Evolutionary conservation across 2,888 invertebrate species (phyloP), one percentile per base, ranked within the genome.

Genomic region (Eristalis arbustorum): DNA sequence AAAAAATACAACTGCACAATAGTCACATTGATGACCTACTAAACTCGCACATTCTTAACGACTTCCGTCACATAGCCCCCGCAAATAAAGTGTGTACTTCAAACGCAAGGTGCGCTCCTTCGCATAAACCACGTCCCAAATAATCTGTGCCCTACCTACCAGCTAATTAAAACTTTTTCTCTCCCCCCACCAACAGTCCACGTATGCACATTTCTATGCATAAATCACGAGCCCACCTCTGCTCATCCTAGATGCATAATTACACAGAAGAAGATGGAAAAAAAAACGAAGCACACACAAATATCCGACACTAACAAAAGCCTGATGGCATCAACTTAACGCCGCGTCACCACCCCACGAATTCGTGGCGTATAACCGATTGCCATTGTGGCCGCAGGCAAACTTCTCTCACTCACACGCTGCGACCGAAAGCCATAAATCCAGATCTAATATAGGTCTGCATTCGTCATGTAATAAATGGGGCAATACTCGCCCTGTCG

Each of bases 381-480:
- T 40, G 59, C 37, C 61, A 34, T 37, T 34, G 37, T 62, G 3
- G 11, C 57, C 22, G 11, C 23, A 31, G 28, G 28, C 63, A 18
- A n/a, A 40, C 42, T 34, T 23, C 40, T 42, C 28, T 6, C 49
- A 56, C 49, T 25, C 56, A 37, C 64, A 37, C 28, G 59, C 18
- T 72, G 31, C 56, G 49, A 49, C 63, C 67, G 59, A 59, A 62
- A 77, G 59, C 81, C 42, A 82, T 85, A 85, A 85, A 85, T 82
- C 74, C 82, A 71, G 82, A 74, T 74, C 77, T 73, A 69, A 77
- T 82, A 85, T 42, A 61, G 37, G 57, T 34, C 22, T 61, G 73
- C 77, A 37, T 37, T 37, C 11, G 4, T 4, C 37, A 13, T 37
- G 37, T 37, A 37, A 13, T 13, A 49, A 49, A 49, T 49, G 18